Base-by-base conservation (phyloP, 2,113 vertebrate genomes). In the Physeter macrocephalus region DNA sequence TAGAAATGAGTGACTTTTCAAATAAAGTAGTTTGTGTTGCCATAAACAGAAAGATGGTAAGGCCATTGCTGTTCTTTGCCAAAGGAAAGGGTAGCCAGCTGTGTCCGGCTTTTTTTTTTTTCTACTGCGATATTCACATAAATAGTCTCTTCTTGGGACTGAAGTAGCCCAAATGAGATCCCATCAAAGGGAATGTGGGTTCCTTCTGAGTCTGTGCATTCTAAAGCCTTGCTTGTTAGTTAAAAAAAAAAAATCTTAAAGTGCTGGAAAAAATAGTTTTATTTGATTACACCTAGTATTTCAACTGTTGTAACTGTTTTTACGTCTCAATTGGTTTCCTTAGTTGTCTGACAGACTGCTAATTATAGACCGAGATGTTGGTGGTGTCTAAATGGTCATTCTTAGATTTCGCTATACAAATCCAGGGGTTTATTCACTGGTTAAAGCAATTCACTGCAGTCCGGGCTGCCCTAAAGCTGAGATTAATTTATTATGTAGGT, bases 1-100 rank as follows among this genome's bases (percentile, higher is more conserved):
- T 81, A 97, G 95, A 97, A 98, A 97, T 97, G 96, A 98, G 94
- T 97, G 96, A 96, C 92, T 98, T 94, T 97, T 97, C 90, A 97
- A 98, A 98, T 97, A 97, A 97, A 98, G 94, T 97, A 89, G 92
- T 95, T 96, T 25, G 57, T 92, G 84, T 96, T 96, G 66, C 97
- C 94, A 96, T 92, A 95, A 95, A 96, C 96, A 95, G 97, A 95
- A 96, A 94, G 93, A 92, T 95, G 67, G 95, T 97, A 96, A 97
- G 81, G 66, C 82, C 71, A 71, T 41, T 89, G 89, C 84, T 27
- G 27, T 34, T 54, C 29, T 97, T 93, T 97, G 96, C 96, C 96
- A 98, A 97, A 96, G 86, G 86, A 96, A 88, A 97, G 75, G 83
- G 74, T 93, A 84, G 36, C 77, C 96, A 94, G 74, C 94, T 94